Conservation (phyloP, 2,888 invertebrate genomes). For the Zhengitettix transpicula region DNA sequence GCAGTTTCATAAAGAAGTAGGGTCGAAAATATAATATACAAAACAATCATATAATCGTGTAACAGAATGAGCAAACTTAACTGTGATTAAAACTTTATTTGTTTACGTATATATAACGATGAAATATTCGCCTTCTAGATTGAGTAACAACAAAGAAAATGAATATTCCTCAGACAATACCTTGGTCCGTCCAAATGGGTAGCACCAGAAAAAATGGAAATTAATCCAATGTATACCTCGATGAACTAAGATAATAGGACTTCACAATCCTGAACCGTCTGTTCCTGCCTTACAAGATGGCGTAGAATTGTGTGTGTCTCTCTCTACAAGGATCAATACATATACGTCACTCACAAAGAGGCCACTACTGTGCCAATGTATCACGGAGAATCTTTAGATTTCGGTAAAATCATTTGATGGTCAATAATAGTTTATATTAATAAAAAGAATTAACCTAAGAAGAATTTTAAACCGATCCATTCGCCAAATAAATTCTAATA, state of each 20-base stretch:
- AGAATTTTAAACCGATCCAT: no score
- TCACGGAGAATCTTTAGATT: neutral
- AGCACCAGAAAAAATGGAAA: slow-evolving; percentile 42
- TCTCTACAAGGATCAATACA: slow-evolving; percentile 30
- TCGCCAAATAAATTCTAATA: no score
- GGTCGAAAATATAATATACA: neutral
- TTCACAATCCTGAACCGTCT: slow-evolving; percentile 19
- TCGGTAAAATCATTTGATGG: no score
- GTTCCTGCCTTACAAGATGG: slow-evolving; percentile 32
- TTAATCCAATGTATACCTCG: slow-evolving; percentile 26
- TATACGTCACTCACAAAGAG: slow-evolving; percentile 26
- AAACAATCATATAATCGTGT: neutral
- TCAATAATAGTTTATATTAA: no score
- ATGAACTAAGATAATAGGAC: slow-evolving; percentile 26
- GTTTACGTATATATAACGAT: neutral
- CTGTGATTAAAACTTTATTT: neutral
- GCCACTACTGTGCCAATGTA: neutral
- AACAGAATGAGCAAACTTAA: no score
- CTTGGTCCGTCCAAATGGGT: slow-evolving; percentile 69
- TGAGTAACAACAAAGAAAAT: neutral
- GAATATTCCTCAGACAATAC: slow-evolving; percentile 26
- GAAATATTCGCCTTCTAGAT: neutral
- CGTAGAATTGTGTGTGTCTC: slow-evolving; percentile 26
- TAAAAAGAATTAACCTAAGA: no score
- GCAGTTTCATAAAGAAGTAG: neutral